Evolutionary conservation across 2,888 invertebrate genomes (phyloP).

Genomic region (Diarsia rubi): DNA sequence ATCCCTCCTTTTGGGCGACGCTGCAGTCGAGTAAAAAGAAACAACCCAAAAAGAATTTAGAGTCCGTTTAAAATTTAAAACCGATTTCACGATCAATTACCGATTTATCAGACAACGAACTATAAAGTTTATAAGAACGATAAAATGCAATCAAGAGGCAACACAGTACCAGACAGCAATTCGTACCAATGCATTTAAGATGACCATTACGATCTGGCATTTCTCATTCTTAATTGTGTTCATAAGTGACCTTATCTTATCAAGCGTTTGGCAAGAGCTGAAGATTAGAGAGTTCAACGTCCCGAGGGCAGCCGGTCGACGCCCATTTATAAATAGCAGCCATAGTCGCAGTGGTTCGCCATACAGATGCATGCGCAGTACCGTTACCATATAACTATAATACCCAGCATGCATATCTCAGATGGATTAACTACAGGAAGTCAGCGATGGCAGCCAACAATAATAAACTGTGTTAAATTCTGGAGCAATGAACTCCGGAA

Average conservation of each 20-base stretch:
- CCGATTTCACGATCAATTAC: constrained; percentile 52
- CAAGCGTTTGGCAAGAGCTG: constrained; percentile 73
- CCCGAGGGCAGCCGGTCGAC: constrained; percentile 77
- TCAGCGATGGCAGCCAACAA: constrained; percentile 23
- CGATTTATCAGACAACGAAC: constrained; percentile 42
- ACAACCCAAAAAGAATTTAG: neutral
- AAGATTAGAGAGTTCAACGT: constrained; percentile 81
- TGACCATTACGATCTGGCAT: constrained; percentile 50
- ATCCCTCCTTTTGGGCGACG: no score
- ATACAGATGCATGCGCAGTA: constrained; percentile 75
- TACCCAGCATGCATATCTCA: constrained; percentile 47
- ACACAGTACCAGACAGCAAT: constrained; percentile 23
- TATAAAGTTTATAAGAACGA: constrained; percentile 39
- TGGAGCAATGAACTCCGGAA: constrained; percentile 43
- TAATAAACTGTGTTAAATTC: constrained; percentile 38
- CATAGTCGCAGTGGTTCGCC: constrained; percentile 70
- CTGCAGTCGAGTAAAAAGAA: no score
- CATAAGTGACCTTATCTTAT: constrained; percentile 74
- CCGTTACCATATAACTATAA: constrained; percentile 73
- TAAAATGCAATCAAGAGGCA: constrained; percentile 53
- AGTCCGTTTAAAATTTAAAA: constrained; percentile 19
- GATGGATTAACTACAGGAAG: constrained; percentile 54
- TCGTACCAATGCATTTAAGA: constrained; percentile 44
- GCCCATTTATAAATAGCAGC: constrained; percentile 83
- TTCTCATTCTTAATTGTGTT: constrained; percentile 54